Percentiles rank a stretch among this genome's conserved stretches.
Evolutionary conservation across 2,113 vertebrate genomes (phyloP).

Genomic region (Amphiprion percula): DNA sequence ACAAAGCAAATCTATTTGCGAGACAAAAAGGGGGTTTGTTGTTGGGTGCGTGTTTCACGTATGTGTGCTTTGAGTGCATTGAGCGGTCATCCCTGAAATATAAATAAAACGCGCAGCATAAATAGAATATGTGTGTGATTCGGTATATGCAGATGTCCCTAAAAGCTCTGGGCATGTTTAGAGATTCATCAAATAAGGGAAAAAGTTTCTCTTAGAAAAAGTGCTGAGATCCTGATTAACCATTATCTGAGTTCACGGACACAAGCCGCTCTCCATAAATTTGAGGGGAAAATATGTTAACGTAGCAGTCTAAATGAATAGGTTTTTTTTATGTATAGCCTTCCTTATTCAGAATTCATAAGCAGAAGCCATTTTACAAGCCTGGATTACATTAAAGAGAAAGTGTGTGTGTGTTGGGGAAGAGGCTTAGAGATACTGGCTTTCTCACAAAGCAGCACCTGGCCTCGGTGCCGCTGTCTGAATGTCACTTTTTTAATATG

Average conservation of each 20-base stretch:
- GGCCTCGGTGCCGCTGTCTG: constrained; percentile 19
- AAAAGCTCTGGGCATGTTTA: not conserved
- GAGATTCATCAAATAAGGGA: constrained; percentile 26
- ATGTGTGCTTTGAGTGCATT: not conserved
- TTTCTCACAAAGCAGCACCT: constrained; percentile 36
- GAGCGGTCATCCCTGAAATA: not conserved
- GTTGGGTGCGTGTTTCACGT: constrained; percentile 9
- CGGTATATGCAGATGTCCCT: not conserved
- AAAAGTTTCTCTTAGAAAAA: constrained; percentile 48
- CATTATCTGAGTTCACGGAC: constrained; percentile 50
- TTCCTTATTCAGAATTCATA: constrained; percentile 65
- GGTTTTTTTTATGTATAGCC: constrained; percentile 42
- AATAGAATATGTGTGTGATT: not conserved
- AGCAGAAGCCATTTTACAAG: constrained; percentile 54
- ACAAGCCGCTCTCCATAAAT: constrained; percentile 45
- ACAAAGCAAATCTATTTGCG: constrained; percentile 37
- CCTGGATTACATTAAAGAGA: constrained; percentile 12
- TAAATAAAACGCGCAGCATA: constrained; percentile 3
- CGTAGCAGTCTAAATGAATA: constrained; percentile 49
- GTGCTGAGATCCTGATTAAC: constrained; percentile 58
- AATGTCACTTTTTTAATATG: constrained; percentile 57
- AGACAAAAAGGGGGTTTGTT: constrained; percentile 28
- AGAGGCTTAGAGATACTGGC: constrained; percentile 15
- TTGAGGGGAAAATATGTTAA: constrained; percentile 52
- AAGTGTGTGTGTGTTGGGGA: constrained; percentile 14